A percentile compares a stretch with the other conserved stretches of the same genome.
Conservation (phyloP, 2,888 invertebrate genomes). For the Metacarcinus magister region DNA sequence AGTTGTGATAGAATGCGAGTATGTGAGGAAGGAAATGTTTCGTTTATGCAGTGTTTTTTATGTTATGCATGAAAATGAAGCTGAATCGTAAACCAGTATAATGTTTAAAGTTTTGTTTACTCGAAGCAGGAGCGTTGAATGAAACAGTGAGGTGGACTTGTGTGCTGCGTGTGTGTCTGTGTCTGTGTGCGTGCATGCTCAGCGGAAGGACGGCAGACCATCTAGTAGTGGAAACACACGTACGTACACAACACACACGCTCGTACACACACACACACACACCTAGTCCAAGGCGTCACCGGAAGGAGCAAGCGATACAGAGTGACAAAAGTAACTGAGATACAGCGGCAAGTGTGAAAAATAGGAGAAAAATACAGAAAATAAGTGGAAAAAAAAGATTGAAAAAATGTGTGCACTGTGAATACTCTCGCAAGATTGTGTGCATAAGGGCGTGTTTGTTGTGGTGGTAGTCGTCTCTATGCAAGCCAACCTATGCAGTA, state of each 20-base stretch:
- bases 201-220: neutral
- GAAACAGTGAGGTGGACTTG: neutral
- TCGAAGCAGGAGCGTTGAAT: neutral
- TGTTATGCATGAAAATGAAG: neutral
- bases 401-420: neutral
- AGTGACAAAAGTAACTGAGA: neutral
- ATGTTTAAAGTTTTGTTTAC: neutral
- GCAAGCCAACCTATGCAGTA: conserved; percentile 9
- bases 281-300: neutral
- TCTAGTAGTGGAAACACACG: too few species aligned
- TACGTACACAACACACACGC: neutral
- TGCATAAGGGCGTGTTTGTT: neutral
- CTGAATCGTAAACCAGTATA: neutral
- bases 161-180: neutral
- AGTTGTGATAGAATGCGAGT: neutral
- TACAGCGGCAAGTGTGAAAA: neutral
- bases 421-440: neutral
- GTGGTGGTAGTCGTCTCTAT: neutral
- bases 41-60: neutral
- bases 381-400: neutral
- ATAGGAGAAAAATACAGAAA: neutral
- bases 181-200: neutral
- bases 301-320: too few species aligned
- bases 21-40: neutral
- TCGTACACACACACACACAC: neutral